These are phyloP conservation scores for Crocuta crocuta DNA, from an alignment of 2,113 vertebrate genomes.

Conservation along the genomic window DNA sequence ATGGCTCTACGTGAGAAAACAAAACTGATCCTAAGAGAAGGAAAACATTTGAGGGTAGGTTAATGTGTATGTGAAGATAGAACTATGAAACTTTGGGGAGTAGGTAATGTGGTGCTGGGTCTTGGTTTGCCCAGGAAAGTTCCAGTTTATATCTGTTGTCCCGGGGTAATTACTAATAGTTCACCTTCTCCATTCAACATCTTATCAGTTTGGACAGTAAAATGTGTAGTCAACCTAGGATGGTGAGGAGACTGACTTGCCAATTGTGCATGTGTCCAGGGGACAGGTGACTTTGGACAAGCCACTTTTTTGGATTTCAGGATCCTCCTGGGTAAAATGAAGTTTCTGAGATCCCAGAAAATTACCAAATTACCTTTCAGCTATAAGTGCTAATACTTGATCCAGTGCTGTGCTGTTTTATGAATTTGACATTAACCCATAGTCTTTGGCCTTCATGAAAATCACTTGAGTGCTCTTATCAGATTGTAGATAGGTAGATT, in stretches of 20 bases:
- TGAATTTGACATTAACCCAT: neutral
- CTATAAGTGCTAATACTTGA: neutral
- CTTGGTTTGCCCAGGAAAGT: neutral
- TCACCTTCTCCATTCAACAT: neutral
- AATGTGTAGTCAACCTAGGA: neutral
- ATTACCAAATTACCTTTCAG: neutral
- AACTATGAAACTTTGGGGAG: neutral
- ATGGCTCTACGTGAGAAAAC: neutral
- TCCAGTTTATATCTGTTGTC: neutral
- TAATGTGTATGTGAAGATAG: neutral
- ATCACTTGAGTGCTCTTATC: neutral
- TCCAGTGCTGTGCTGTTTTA: neutral
- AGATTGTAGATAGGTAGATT: neutral
- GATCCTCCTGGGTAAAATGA: neutral
- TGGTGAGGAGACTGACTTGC: neutral
- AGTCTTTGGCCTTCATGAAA: neutral
- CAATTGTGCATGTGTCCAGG: neutral
- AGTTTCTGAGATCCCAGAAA: neutral
- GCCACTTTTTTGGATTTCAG: neutral
- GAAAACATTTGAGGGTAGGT: neutral
- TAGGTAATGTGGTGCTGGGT: neutral
- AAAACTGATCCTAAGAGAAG: slow-evolving; percentile 17
- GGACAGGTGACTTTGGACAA: neutral
- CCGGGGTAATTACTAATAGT: neutral
- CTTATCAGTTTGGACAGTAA: neutral